Evolutionary conservation across 2,888 invertebrate genomes (phyloP), one percentile per base, ranked within the genome.

Genomic region (Palloptera scutellata): DNA sequence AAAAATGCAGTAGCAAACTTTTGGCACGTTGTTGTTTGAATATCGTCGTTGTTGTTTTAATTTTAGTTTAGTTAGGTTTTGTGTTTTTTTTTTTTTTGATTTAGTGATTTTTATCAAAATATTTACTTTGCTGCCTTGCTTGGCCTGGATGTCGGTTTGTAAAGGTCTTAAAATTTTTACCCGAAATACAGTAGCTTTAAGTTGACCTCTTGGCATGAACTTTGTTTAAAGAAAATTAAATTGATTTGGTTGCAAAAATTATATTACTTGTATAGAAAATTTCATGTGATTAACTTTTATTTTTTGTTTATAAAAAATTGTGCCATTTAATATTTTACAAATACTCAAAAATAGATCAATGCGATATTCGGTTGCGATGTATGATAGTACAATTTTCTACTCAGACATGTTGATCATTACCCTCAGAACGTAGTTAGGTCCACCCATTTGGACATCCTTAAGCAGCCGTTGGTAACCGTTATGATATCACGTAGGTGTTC

Each of bases 1-100:
- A 30, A 60, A 82, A 79, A 76, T 81, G 81, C 82, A 79, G 81
- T 81, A 81, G 81, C 82, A 75, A 79, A 75, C 77, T 81, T 81
- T 81, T 81, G 78, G 79, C 79, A 81, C 79, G 79, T 80, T 79
- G 79, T 77, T 76, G 77, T 76, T 77, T 72, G 77, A 75, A 74
- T 77, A 69, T 71, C 48, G 10, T 48, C 42, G 30, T 63, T 60
- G 15, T 60, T 60, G 60, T 68, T 54, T 52, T 48, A 3, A 12
- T 19, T 58, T 13, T 30, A 60, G 59, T n/a, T 42, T n/a, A 41
- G n/a, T 40, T 64, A 40, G 30, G 42, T 53, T 43, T 40, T 54
- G 13, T 15, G n/a, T 66, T 61, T 67, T 48, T 68, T 66, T 53
- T 13, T 48, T 59, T 55, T 52, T 69, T 63, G 40, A 13, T 11